Conservation (phyloP, 2,113 vertebrate species). For the Dascyllus trimaculatus region DNA sequence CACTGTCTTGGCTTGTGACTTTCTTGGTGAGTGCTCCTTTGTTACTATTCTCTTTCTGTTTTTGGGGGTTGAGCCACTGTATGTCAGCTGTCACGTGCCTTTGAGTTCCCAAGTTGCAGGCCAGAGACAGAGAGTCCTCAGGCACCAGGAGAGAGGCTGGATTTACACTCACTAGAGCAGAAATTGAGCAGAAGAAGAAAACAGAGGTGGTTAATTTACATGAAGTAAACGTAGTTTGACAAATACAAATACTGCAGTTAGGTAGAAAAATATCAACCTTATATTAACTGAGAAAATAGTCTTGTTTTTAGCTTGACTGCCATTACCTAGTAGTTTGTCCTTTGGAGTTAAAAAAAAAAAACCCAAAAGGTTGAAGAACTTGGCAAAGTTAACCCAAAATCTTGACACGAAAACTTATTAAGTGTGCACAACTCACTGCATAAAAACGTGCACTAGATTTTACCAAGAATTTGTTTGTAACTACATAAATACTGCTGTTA, state of each 20-base stretch:
- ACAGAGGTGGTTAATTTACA: constrained; percentile 1
- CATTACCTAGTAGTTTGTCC: background rate
- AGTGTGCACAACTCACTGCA: background rate
- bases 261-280: background rate
- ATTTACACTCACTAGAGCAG: constrained; percentile 42
- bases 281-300: background rate
- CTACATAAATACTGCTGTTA: background rate
- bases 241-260: background rate
- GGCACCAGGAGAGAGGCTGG: constrained; percentile 10
- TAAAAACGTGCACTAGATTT: background rate
- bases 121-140: background rate
- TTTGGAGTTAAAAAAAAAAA: constrained; percentile 1
- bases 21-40: rapidly evolving
- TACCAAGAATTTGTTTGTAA: too few relatives aligned
- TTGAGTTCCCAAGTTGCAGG: background rate
- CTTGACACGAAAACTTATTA: too few relatives aligned
- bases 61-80: constrained; percentile 58
- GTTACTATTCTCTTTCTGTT: rapidly evolving
- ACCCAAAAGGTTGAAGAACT: background rate
- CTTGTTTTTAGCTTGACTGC: background rate
- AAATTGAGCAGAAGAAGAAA: background rate
- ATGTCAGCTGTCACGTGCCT: rapidly evolving
- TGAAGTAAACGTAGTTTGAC: too few relatives aligned
- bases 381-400: background rate
- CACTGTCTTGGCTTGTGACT: constrained; percentile 43